phyloP scores from a whole-genome alignment of 2,113 vertebrate species.

The Brienomyrus longianalis region DNA sequence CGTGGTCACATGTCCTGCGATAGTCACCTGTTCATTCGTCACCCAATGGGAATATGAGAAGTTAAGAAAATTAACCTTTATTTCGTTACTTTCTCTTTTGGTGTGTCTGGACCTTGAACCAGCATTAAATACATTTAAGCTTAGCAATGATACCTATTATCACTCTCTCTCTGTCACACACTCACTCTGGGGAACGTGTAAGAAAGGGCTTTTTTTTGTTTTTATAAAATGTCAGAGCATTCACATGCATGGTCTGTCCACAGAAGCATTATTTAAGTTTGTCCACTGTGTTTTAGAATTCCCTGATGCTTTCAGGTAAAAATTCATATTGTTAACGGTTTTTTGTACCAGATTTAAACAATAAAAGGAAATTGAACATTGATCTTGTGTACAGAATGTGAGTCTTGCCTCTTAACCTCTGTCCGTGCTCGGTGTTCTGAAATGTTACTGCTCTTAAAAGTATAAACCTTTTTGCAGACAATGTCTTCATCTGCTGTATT shows the following conservation, averaged over 20 bases:
- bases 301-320: constrained; percentile 22
- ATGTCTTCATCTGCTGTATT: not conserved
- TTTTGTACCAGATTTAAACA: constrained; percentile 30
- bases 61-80: no score
- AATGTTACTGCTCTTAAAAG: not conserved
- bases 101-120: constrained; percentile 5
- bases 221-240: not conserved
- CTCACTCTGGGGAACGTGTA: constrained; percentile 9
- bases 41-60: not conserved
- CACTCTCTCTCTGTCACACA: not conserved
- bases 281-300: constrained; percentile 21
- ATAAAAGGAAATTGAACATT: constrained; percentile 21
- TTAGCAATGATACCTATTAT: not conserved
- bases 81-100: not conserved
- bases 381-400: not conserved
- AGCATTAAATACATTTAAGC: constrained; percentile 24
- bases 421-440: not conserved
- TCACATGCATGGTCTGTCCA: constrained; percentile 20
- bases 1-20: constrained; percentile 3
- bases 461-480: not conserved
- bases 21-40: not conserved
- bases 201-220: constrained; percentile 19
- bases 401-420: not conserved
- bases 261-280: constrained; percentile 19
- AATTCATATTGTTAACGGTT: constrained; percentile 28